Evolutionary conservation across 2,797 vertebrate genomes (phyloP), one percentile per base, ranked within the genome.

Genomic region (Caiman crocodilus): DNA sequence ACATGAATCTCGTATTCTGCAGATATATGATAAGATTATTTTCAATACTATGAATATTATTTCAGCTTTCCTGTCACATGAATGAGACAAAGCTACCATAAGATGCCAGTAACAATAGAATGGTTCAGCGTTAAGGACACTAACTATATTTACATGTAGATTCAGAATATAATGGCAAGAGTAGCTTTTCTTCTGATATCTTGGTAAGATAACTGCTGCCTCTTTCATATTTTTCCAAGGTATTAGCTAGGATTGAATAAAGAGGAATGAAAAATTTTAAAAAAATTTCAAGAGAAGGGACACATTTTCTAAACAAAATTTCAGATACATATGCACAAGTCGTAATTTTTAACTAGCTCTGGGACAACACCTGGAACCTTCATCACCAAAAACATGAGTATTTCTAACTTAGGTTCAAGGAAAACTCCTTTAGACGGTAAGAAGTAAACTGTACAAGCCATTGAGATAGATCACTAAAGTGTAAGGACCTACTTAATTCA

Each of bases 1-100:
- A 74, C 96, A 97, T 1, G 57, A 25, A 26, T 35, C 96, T 93
- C 94, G 97, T 92, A 98, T 82, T 90, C 98, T 98, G 96, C 57
- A 95, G 96, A 94, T 0, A 58, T 0, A 4, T 15, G 5, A 78
- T 64, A 17, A 69, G 56, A 64, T 26, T 6, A 2, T 64, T 2
- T 56, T 14, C 85, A 78, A 64, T 50, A 10, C 58, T 2, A 67
- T 3, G 0, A 21, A 61, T 3, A 4, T 50, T 1, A 20, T 23
- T 83, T 91, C 74, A 93, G 21, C 5, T n/a, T 12, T 78, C 6
- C 71, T 23, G 2, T 59, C 16, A 28, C 59, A 61, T 32, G 18
- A 74, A 2, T 7, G 30, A 78, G 50, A 5, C 2, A 76, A 76
- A 76, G 85, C 15, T 30, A 65, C 55, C 79, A 10, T 12, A 55